A percentile compares a stretch with the other conserved stretches of the same genome.
These are phyloP conservation scores for Nyctereutes procyonoides DNA, from an alignment of 2,113 vertebrate genomes.

Conservation along the genomic window DNA sequence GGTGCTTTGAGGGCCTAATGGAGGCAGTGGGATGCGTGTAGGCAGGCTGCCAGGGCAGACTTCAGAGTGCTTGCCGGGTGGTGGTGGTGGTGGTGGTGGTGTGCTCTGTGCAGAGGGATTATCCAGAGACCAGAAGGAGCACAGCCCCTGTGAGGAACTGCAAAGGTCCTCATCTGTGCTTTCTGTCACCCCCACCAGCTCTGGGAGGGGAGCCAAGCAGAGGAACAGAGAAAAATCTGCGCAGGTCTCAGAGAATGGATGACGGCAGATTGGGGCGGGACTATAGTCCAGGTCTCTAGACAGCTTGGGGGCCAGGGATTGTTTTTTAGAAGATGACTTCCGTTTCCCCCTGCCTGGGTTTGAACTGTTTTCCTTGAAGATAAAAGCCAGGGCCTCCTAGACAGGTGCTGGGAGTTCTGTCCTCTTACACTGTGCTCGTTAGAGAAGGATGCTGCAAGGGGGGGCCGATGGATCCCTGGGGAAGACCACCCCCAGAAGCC, in stretches of 20 bases:
- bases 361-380: not conserved
- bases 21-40: not conserved
- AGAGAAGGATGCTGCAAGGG: not conserved
- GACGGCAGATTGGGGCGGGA: not conserved
- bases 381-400: not conserved
- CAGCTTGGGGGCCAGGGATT: not conserved
- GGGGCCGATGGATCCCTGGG: not conserved
- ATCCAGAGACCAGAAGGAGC: not conserved
- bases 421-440: not conserved
- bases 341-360: not conserved
- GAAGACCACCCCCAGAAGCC: not conserved
- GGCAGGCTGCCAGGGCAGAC: not conserved
- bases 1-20: accelerated
- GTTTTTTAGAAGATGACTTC: not conserved
- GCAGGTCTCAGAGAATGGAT: not conserved
- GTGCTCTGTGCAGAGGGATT: not conserved
- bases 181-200: too few species aligned
- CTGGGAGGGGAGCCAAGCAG: not conserved
- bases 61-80: not conserved
- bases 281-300: not conserved
- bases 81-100: not conserved
- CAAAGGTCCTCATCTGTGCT: not conserved
- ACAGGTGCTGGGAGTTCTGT: not conserved
- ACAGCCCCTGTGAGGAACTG: too few species aligned
- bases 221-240: not conserved